Conservation (phyloP, 2,888 invertebrate species). For the Bombylius discolor region DNA sequence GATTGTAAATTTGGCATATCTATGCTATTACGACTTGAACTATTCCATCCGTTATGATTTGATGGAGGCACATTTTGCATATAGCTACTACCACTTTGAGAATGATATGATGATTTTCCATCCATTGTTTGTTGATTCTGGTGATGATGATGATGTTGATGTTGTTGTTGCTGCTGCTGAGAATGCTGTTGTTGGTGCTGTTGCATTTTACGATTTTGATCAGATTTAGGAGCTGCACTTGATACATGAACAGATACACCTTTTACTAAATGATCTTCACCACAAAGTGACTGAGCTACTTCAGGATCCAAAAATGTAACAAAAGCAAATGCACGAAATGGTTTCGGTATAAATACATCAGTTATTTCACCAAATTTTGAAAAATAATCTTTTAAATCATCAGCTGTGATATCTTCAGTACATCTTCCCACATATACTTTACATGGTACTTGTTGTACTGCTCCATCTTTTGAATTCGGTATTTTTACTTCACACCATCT, state of each 20-base stretch:
- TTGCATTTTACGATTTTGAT: conserved; percentile 36
- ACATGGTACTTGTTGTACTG: conserved; percentile 51
- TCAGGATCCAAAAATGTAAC: conserved; percentile 72
- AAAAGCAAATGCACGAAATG: conserved; percentile 71
- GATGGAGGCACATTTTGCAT: conserved; percentile 17
- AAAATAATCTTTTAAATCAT: conserved; percentile 65
- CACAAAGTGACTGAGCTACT: conserved; percentile 63
- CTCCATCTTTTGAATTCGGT: conserved; percentile 77
- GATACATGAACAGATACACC: conserved; percentile 77
- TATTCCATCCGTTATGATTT: conserved; percentile 28
- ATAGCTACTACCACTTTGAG: conserved; percentile 14
- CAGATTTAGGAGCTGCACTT: conserved; percentile 71
- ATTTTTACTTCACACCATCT: conserved; percentile 98
- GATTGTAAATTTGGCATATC: conserved; percentile 82
- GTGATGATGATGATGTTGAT: conserved; percentile 21
- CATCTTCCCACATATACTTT: conserved; percentile 77
- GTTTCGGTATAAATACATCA: conserved; percentile 76
- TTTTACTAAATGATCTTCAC: conserved; percentile 71
- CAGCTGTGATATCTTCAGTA: conserved; percentile 64
- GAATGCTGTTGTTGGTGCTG: conserved; percentile 19
- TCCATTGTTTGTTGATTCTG: conserved; percentile 7
- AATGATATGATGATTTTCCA: conserved; percentile 15
- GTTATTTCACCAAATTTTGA: conserved; percentile 71
- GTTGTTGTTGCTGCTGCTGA: conserved; percentile 7
- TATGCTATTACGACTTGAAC: conserved; percentile 45